These are phyloP conservation scores for Capromys pilorides DNA, from an alignment of 2,797 vertebrate genomes.

Conservation along the genomic window DNA sequence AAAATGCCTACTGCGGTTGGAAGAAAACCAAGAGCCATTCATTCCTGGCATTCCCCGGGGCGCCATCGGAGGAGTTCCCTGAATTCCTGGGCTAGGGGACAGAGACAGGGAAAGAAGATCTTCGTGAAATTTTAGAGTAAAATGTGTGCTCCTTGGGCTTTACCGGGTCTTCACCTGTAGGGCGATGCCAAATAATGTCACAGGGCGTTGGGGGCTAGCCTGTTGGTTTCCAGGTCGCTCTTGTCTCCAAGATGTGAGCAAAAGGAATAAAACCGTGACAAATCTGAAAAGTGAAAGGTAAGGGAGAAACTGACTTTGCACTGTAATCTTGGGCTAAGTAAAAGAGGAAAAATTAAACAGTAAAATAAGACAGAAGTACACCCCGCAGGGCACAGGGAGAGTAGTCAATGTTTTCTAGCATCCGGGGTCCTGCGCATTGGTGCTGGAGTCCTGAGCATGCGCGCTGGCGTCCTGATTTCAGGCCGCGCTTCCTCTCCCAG, in stretches of 20 bases:
- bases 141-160: not conserved
- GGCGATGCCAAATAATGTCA: not conserved
- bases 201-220: too few species aligned
- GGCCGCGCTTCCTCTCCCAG: rapidly evolving
- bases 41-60: not conserved
- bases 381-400: not conserved
- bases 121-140: not conserved
- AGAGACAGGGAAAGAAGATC: not conserved
- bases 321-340: not conserved
- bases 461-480: not conserved
- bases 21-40: not conserved
- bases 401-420: not conserved
- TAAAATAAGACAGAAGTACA: not conserved
- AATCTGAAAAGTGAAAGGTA: not conserved
- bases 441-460: not conserved
- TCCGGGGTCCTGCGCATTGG: too few species aligned
- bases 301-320: not conserved
- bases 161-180: not conserved
- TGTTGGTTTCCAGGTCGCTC: not conserved
- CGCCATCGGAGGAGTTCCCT: not conserved
- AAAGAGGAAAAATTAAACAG: not conserved
- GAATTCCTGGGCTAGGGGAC: not conserved
- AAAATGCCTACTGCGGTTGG: not conserved
- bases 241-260: not conserved
- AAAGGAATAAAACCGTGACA: not conserved